A percentile compares a stretch with the other conserved stretches of the same genome.
These are phyloP conservation scores for Puffinus mauretanicus DNA, from an alignment of 2,113 vertebrate genomes.

Conservation along the genomic window DNA sequence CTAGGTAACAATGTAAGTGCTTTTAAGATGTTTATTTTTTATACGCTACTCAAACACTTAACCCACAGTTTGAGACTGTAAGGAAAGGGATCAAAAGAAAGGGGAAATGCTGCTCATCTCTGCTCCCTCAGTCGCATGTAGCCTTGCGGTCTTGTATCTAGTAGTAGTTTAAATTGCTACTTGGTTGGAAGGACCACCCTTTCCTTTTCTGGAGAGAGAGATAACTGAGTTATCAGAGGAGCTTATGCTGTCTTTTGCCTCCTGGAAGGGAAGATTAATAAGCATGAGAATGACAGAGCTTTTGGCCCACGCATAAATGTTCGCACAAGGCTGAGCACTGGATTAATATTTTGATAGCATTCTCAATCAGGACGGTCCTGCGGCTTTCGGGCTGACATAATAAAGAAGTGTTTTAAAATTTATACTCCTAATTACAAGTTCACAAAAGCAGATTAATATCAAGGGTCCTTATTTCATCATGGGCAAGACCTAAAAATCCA, in stretches of 20 bases:
- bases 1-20: neutral
- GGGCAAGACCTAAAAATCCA: neutral
- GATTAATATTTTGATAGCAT: neutral
- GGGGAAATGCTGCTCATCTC: neutral
- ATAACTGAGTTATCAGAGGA: constrained; percentile 55
- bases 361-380: neutral
- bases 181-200: constrained; percentile 18
- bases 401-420: neutral
- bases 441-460: neutral
- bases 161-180: neutral
- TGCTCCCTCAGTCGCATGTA: neutral
- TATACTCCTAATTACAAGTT: neutral
- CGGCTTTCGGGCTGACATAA: fast-evolving
- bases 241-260: neutral
- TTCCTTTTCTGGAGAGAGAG: constrained; percentile 48
- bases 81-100: neutral
- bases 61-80: neutral
- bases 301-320: neutral
- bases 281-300: neutral
- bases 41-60: neutral
- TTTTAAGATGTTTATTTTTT: constrained; percentile 25
- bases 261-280: constrained; percentile 49
- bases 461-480: neutral
- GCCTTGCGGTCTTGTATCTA: neutral
- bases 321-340: neutral